Percentiles rank a stretch among this genome's conserved stretches.
phyloP scores from a whole-genome alignment of 2,888 invertebrate species.

The Mesorhabditis spiculigera region DNA sequence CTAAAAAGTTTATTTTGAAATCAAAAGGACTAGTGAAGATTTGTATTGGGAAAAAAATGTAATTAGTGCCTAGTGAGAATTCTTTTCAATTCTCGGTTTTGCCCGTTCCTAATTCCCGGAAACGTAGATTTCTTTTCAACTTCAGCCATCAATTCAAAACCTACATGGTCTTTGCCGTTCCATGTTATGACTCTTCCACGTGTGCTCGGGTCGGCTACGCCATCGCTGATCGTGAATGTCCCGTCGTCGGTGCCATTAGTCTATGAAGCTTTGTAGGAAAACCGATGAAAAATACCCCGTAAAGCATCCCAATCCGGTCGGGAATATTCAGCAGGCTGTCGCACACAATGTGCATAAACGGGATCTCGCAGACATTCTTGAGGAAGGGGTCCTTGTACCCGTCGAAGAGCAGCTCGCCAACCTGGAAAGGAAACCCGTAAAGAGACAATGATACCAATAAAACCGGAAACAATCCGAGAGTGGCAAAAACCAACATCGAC shows the following conservation, averaged over 20 bases:
- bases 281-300: conserved; percentile 28
- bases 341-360: conserved; percentile 55
- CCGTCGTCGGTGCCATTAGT: conserved; percentile 50
- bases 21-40: too few relatives aligned
- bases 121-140: too few relatives aligned
- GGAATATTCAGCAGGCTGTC: conserved; percentile 53
- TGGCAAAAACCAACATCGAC: conserved; percentile 38
- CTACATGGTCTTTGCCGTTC: conserved; percentile 29
- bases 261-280: conserved; percentile 14
- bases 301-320: conserved; percentile 55
- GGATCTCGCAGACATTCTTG: conserved; percentile 54
- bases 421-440: not conserved
- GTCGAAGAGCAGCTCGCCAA: conserved; percentile 51
- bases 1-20: too few relatives aligned
- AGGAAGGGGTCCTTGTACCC: conserved; percentile 57
- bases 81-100: too few relatives aligned
- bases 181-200: conserved; percentile 44
- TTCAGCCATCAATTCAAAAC: conserved; percentile 9
- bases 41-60: too few relatives aligned
- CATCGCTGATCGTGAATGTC: conserved; percentile 51
- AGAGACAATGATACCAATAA: too few relatives aligned
- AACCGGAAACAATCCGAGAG: not conserved
- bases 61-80: too few relatives aligned
- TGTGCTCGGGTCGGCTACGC: conserved; percentile 34
- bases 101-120: too few relatives aligned